These are phyloP conservation scores for Homalodisca vitripennis DNA, from an alignment of 1,140 invertebrate species.

Conservation along the genomic window DNA sequence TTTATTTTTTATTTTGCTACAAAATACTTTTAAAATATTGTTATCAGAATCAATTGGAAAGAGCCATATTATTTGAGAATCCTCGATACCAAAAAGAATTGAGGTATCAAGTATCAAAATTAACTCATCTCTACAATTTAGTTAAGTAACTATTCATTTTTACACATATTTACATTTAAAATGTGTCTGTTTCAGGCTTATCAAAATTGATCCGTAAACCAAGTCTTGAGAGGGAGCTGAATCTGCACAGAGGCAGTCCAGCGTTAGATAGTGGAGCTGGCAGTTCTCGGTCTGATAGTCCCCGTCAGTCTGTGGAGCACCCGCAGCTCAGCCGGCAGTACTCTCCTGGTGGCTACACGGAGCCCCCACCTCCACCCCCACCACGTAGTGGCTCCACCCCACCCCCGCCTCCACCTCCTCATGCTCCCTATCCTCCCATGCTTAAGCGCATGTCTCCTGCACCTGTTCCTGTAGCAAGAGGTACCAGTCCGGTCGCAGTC, in stretches of 20 bases:
- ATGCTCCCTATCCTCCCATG: conserved; percentile 63
- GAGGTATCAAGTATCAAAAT: no score
- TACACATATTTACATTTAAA: no score
- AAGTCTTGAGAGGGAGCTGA: conserved; percentile 77
- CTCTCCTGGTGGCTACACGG: conserved; percentile 60
- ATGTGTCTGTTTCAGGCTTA: conserved; percentile 43
- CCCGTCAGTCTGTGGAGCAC: conserved; percentile 57
- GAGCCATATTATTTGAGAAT: no score
- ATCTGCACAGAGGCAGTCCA: conserved; percentile 74
- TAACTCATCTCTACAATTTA: no score
- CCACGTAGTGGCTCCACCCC: conserved; percentile 62
- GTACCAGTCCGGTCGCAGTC: conserved; percentile 72
- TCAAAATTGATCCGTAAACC: conserved; percentile 81
- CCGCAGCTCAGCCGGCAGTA: conserved; percentile 59
- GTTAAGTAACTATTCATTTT: no score
- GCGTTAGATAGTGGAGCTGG: conserved; percentile 83
- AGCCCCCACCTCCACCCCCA: conserved; percentile 49
- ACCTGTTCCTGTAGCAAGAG: conserved; percentile 62
- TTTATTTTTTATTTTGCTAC: no score
- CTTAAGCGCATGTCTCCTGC: conserved; percentile 83
- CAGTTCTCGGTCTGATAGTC: conserved; percentile 86
- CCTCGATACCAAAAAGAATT: no score
- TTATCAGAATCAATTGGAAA: no score
- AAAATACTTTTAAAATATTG: no score
- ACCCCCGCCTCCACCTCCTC: conserved; percentile 70